phyloP scores from a whole-genome alignment of 2,888 invertebrate genomes.

The Coleophora flavipennella region DNA sequence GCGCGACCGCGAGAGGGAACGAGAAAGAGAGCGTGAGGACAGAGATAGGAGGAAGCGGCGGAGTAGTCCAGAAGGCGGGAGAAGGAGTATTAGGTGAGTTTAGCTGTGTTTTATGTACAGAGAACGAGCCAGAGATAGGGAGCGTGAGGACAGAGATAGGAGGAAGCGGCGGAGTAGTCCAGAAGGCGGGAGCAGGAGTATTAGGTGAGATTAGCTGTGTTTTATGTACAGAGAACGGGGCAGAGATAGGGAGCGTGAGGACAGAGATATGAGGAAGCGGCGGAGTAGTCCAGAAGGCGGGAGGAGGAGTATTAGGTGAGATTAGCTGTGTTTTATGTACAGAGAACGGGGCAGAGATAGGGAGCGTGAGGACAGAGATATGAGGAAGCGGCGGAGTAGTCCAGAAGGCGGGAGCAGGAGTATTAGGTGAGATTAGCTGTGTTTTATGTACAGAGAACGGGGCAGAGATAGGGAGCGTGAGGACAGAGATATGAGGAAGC shows the following conservation, averaged over 20 bases:
- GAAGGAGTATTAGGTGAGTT: conserved; percentile 55
- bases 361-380: conserved; percentile 47
- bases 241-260: conserved; percentile 41
- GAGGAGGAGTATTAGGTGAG: conserved; percentile 56
- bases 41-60: conserved; percentile 57
- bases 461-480: conserved; percentile 44
- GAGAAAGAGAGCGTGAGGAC: conserved; percentile 46
- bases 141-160: conserved; percentile 48
- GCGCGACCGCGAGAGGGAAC: conserved; percentile 28
- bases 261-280: conserved; percentile 54
- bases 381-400: conserved; percentile 55
- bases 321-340: neutral
- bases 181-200: conserved; percentile 57
- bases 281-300: conserved; percentile 57
- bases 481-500: conserved; percentile 54
- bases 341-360: conserved; percentile 31
- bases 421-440: conserved; percentile 46
- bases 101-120: conserved; percentile 9
- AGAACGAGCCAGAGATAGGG: conserved; percentile 31
- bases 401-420: conserved; percentile 59
- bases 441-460: too few relatives aligned
- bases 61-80: conserved; percentile 53
- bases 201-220: conserved; percentile 39
- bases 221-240: conserved; percentile 20
- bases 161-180: conserved; percentile 59